Conservation (phyloP, 2,888 invertebrate species). For the Volucella inflata region DNA sequence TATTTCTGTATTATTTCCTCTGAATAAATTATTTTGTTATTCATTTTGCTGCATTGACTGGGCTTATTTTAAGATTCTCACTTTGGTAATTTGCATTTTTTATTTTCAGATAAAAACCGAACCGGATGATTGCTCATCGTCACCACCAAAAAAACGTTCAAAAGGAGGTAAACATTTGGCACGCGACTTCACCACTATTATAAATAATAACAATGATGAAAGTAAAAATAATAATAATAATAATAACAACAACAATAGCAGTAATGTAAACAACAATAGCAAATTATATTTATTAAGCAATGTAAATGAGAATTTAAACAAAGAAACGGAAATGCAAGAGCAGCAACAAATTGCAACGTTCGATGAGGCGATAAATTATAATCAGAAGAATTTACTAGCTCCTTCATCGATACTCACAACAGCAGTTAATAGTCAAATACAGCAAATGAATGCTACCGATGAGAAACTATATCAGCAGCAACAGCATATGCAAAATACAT, state of each 20-base stretch:
- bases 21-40: no score
- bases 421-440: conserved; percentile 67
- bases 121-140: conserved; percentile 73
- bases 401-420: conserved; percentile 41
- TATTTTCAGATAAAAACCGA: conserved; percentile 60
- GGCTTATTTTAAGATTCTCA: no score
- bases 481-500: conserved; percentile 61
- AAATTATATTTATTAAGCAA: conserved; percentile 61
- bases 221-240: conserved; percentile 67
- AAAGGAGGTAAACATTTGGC: conserved; percentile 70
- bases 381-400: conserved; percentile 54
- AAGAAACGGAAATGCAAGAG: conserved; percentile 34
- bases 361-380: conserved; percentile 42
- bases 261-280: conserved; percentile 60
- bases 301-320: conserved; percentile 49
- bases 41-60: no score
- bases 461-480: conserved; percentile 10
- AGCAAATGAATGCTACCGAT: conserved; percentile 26
- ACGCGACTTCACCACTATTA: conserved; percentile 57
- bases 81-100: neutral
- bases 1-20: no score
- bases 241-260: conserved; percentile 77
- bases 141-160: conserved; percentile 77
- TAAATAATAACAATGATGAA: conserved; percentile 79
- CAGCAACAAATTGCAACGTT: conserved; percentile 37